Conservation (phyloP, 1,140 invertebrate genomes). For the Zaprionus davidi region DNA sequence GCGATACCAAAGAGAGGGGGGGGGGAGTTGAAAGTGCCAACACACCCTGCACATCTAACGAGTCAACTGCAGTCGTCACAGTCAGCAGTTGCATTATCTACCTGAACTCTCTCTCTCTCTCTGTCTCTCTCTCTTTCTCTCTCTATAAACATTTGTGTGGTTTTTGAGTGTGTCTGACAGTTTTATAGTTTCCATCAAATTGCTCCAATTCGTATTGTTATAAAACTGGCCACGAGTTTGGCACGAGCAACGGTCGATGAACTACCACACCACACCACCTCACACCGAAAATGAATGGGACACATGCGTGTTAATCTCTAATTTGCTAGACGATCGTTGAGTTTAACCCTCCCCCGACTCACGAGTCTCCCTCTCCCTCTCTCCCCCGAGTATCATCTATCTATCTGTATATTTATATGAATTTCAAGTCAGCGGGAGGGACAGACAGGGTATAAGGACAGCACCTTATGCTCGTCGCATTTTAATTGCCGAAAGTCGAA, state of each 20-base stretch:
- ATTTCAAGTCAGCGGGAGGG: slow-evolving; percentile 45
- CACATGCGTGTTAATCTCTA: slow-evolving; percentile 82
- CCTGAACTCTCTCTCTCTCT: slow-evolving; percentile 30
- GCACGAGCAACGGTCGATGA: slow-evolving; percentile 68
- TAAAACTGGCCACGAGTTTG: slow-evolving; percentile 73
- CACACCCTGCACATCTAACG: slow-evolving; percentile 16
- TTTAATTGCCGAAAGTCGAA: slow-evolving; percentile 78
- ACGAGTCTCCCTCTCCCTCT: not conserved
- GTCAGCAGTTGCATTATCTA: slow-evolving; percentile 32
- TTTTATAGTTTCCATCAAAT: slow-evolving; percentile 78
- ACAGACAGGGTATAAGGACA: slow-evolving; percentile 16
- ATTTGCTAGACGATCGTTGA: slow-evolving; percentile 76
- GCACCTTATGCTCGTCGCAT: slow-evolving; percentile 67
- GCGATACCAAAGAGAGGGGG: no score
- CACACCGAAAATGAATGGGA: slow-evolving; percentile 52
- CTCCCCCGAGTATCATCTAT: not conserved
- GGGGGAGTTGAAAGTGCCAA: slow-evolving; percentile 21
- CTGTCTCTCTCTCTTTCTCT: not conserved
- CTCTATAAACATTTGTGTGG: slow-evolving; percentile 54
- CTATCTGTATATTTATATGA: slow-evolving; percentile 17
- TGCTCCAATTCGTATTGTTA: slow-evolving; percentile 78
- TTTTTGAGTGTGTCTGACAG: slow-evolving; percentile 63
- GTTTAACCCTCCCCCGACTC: not conserved
- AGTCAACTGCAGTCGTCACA: not conserved
- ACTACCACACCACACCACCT: slow-evolving; percentile 22